Evolutionary conservation across 1,140 invertebrate species (phyloP).

Genomic region (Pemphigus obesinymphae): DNA sequence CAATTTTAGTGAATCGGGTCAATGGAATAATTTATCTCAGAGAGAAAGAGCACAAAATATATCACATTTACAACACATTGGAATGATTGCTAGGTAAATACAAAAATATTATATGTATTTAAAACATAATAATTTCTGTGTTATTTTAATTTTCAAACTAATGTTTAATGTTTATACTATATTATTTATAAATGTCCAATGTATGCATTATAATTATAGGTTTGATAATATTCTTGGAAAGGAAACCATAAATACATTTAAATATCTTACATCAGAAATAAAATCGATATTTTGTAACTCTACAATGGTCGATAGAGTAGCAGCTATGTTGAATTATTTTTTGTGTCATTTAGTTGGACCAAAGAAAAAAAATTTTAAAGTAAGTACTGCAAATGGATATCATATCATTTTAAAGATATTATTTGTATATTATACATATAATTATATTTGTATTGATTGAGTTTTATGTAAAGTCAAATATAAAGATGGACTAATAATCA

Average conservation of each 20-base stretch:
- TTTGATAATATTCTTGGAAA: conserved; percentile 90
- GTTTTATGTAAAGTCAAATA: too few species aligned
- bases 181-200: too few species aligned
- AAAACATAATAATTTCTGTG: background rate
- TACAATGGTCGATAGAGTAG: conserved; percentile 87
- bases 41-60: conserved; percentile 74
- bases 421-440: too few species aligned
- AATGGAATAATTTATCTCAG: conserved; percentile 67
- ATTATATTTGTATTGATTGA: too few species aligned
- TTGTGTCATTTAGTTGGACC: conserved; percentile 82
- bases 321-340: conserved; percentile 94
- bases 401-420: too few species aligned
- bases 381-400: too few species aligned
- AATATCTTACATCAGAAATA: conserved; percentile 77
- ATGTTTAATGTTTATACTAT: too few species aligned
- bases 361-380: conserved; percentile 81
- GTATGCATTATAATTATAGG: conserved; percentile 45
- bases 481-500: too few species aligned
- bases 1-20: conserved; percentile 62
- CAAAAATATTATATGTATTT: background rate
- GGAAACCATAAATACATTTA: conserved; percentile 80
- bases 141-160: background rate
- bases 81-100: conserved; percentile 66
- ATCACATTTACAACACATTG: conserved; percentile 69
- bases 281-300: conserved; percentile 83